A percentile compares a stretch with the other conserved stretches of the same genome.
phyloP scores from a whole-genome alignment of 2,113 vertebrate species.

The Fregata magnificens region DNA sequence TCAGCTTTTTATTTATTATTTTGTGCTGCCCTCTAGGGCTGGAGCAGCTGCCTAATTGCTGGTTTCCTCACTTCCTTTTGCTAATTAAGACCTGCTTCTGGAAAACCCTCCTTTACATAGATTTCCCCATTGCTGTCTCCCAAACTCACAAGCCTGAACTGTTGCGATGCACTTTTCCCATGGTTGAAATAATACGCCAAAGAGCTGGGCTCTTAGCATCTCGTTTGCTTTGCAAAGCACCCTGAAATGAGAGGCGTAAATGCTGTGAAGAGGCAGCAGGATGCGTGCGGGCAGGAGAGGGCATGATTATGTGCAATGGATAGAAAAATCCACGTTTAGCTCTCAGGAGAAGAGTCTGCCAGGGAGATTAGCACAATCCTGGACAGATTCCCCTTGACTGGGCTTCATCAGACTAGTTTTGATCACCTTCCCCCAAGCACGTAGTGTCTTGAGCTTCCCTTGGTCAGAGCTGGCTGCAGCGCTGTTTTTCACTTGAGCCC shows the following conservation, averaged over 20 bases:
- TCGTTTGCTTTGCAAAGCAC: background rate
- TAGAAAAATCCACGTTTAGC: background rate
- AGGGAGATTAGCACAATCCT: background rate
- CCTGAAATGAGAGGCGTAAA: background rate
- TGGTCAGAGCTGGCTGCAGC: background rate
- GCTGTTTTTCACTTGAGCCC: background rate
- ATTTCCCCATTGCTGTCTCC: background rate
- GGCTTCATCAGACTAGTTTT: background rate
- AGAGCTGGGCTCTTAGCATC: background rate
- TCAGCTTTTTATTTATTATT: constrained; percentile 2
- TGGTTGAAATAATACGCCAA: background rate
- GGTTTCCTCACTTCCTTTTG: background rate
- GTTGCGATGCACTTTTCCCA: background rate
- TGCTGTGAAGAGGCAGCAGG: background rate
- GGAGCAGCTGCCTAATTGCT: background rate
- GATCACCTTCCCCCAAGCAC: background rate
- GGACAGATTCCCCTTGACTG: background rate
- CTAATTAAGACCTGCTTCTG: background rate
- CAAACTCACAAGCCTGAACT: background rate
- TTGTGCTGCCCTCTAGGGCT: constrained; percentile 51
- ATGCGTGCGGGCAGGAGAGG: background rate
- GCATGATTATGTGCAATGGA: background rate
- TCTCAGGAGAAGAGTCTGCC: background rate
- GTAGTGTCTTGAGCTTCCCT: background rate
- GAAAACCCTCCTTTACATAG: background rate